phyloP scores from a whole-genome alignment of 2,888 invertebrate genomes.

The Lucinisca nassula region DNA sequence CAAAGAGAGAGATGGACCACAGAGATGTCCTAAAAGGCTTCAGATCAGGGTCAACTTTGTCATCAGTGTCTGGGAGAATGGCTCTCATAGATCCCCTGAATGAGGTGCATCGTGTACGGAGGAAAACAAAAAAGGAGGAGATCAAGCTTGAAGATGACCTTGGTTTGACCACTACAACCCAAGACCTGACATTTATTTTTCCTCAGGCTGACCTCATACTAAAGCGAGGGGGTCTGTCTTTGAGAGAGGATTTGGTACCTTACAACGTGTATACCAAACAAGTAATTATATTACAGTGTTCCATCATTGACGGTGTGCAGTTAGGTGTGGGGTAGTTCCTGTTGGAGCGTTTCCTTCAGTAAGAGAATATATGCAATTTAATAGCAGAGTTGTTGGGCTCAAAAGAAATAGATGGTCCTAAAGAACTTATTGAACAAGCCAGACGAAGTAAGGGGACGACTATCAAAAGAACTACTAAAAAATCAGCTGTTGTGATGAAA shows the following conservation, averaged over 20 bases:
- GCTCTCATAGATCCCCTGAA: conserved; percentile 43
- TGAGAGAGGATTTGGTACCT: not conserved
- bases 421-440: not conserved
- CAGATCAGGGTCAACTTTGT: conserved; percentile 38
- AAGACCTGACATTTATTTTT: too few species aligned
- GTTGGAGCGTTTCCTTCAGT: not conserved
- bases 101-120: too few species aligned
- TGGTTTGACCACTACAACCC: too few species aligned
- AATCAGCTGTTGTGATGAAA: too few species aligned
- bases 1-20: conserved; percentile 47
- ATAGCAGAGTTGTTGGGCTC: not conserved
- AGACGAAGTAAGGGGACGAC: conserved; percentile 24
- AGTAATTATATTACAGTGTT: not conserved
- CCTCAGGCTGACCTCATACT: conserved; percentile 11
- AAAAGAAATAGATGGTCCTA: not conserved
- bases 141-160: too few species aligned
- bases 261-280: conserved; percentile 22
- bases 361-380: not conserved
- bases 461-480: conserved; percentile 27
- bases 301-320: not conserved
- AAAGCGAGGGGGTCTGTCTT: not conserved
- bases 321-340: conserved; percentile 1
- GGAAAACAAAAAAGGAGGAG: too few species aligned
- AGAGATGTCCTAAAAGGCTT: conserved; percentile 34
- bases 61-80: conserved; percentile 33